phyloP scores from a whole-genome alignment of 2,888 invertebrate genomes.

The Amphipyra berbera region DNA sequence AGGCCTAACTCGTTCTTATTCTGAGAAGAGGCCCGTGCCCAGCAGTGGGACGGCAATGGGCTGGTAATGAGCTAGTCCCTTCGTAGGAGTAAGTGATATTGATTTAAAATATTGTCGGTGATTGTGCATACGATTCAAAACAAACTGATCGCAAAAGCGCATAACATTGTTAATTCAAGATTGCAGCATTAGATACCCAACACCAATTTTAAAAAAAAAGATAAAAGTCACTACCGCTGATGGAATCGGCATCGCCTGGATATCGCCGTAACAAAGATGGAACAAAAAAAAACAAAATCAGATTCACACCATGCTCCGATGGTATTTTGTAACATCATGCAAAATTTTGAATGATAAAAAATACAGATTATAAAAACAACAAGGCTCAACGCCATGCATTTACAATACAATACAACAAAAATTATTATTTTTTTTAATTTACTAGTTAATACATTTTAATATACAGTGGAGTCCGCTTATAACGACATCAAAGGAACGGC shows the following conservation, averaged over 20 bases:
- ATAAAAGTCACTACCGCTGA: constrained; percentile 92
- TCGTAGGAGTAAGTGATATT: constrained; percentile 2
- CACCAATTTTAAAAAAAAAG: constrained; percentile 73
- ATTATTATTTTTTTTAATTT: constrained; percentile 38
- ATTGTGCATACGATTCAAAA: constrained; percentile 3
- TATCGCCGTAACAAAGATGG: constrained; percentile 86
- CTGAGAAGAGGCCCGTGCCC: no score
- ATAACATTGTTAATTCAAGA: constrained; percentile 34
- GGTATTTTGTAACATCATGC: constrained; percentile 66
- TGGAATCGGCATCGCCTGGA: constrained; percentile 92
- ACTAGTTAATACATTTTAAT: constrained; percentile 6
- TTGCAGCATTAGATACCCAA: constrained; percentile 68
- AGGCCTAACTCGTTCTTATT: no score
- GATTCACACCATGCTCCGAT: constrained; percentile 81
- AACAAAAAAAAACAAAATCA: constrained; percentile 84
- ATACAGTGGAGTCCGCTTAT: no score
- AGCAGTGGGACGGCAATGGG: no score
- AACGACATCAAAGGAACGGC: no score
- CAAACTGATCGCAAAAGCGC: constrained; percentile 16
- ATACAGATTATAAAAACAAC: constrained; percentile 3
- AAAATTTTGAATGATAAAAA: constrained; percentile 36
- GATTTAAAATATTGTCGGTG: constrained; percentile 40
- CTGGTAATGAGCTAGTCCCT: no score
- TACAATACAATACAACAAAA: constrained; percentile 28
- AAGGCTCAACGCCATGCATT: constrained; percentile 54